These are phyloP conservation scores for Symphodus melops DNA, from an alignment of 2,113 vertebrate species.

Conservation along the genomic window DNA sequence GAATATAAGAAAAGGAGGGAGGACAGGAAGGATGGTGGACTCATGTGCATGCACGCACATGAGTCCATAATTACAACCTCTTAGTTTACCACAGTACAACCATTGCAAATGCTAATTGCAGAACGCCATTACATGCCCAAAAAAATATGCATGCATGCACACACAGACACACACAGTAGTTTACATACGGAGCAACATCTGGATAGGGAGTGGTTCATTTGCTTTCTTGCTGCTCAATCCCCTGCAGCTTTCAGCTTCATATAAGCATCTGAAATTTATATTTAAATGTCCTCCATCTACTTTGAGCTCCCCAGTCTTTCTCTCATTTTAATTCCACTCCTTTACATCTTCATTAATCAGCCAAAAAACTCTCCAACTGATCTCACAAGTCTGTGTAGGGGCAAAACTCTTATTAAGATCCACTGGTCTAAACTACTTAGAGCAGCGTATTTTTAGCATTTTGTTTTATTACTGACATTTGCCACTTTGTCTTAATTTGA, in stretches of 20 bases:
- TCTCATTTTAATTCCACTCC: constrained; percentile 15
- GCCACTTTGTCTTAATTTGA: too few species aligned
- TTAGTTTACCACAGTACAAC: constrained; percentile 31
- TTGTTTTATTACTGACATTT: too few species aligned
- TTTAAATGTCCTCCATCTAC: constrained; percentile 23
- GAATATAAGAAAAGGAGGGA: background rate
- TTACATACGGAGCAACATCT: constrained; percentile 66
- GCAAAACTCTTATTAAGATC: too few species aligned
- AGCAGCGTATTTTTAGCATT: background rate
- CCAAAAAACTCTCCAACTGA: too few species aligned
- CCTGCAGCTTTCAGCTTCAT: constrained; percentile 44
- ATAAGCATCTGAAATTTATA: constrained; percentile 29
- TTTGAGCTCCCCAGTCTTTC: constrained; percentile 6
- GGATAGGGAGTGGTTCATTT: constrained; percentile 64
- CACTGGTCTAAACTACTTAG: background rate
- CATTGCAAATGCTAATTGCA: constrained; percentile 51
- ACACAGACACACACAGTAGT: constrained; percentile 31
- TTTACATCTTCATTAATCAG: background rate
- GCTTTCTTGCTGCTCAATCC: constrained; percentile 41
- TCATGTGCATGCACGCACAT: constrained; percentile 7
- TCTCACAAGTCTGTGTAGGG: too few species aligned
- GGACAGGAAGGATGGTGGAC: background rate
- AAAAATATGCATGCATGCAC: background rate
- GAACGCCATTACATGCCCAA: constrained; percentile 18
- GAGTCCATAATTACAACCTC: constrained; percentile 33